Evolutionary conservation across 1,140 invertebrate genomes (phyloP).

Genomic region (Pogonomyrmex barbatus): DNA sequence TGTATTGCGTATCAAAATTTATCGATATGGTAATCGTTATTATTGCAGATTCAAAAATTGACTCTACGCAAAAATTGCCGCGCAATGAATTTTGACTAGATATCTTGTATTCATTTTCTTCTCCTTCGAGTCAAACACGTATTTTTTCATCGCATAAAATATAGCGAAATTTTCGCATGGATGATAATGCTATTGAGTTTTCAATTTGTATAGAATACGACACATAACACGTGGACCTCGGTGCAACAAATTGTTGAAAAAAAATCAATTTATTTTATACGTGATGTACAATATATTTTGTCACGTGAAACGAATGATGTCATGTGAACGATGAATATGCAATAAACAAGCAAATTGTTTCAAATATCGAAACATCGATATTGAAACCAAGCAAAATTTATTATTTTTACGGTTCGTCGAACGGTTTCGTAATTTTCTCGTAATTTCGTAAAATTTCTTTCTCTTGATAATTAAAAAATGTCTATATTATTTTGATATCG

Average conservation of each 20-base stretch:
- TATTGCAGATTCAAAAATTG: background rate
- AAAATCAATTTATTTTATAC: constrained; percentile 45
- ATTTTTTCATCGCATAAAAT: constrained; percentile 31
- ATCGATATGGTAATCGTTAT: constrained; percentile 14
- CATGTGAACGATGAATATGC: constrained; percentile 3
- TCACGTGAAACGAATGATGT: background rate
- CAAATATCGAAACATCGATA: no score
- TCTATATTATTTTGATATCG: background rate
- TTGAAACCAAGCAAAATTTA: background rate
- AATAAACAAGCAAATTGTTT: constrained; percentile 40
- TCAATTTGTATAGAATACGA: constrained; percentile 50
- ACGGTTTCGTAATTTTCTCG: background rate
- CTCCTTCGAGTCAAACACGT: background rate
- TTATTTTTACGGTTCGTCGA: background rate
- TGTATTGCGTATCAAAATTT: background rate
- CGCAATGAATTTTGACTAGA: constrained; percentile 34
- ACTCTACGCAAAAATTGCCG: background rate
- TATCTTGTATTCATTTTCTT: constrained; percentile 23
- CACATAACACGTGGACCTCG: background rate
- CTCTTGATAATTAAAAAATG: background rate
- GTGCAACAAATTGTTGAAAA: constrained; percentile 19
- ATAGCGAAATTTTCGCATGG: constrained; percentile 27
- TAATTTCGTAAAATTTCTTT: background rate
- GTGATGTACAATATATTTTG: constrained; percentile 28
- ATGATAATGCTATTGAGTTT: constrained; percentile 27